Conservation (phyloP, 2,797 vertebrate genomes). For the Halcyon badia region DNA sequence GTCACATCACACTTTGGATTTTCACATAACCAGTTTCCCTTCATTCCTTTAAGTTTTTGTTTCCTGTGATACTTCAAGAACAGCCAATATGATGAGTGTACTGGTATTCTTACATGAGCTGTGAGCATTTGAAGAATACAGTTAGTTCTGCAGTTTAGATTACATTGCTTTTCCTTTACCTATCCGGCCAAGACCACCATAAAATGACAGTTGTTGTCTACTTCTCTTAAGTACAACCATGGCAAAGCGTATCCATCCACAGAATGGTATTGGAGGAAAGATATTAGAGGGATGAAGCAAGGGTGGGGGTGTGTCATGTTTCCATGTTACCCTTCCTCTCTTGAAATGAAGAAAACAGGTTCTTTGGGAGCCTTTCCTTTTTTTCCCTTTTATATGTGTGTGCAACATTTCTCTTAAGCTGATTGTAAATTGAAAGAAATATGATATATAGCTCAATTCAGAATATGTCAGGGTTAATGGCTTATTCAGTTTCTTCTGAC, state of each 20-base stretch:
- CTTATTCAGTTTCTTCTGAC: background rate
- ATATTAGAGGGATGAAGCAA: background rate
- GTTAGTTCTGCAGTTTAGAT: background rate
- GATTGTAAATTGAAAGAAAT: background rate
- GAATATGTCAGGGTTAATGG: background rate
- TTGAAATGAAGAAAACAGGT: background rate
- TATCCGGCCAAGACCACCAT: background rate
- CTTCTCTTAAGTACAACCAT: background rate
- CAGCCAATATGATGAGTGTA: background rate
- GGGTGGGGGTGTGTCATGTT: background rate
- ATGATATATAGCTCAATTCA: background rate
- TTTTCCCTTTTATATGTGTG: too few relatives aligned
- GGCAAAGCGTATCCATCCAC: background rate
- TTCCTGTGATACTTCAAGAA: background rate
- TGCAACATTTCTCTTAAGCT: background rate
- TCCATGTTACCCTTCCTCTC: background rate
- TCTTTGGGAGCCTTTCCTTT: background rate
- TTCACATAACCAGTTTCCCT: background rate
- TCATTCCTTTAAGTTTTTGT: background rate
- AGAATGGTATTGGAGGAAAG: background rate
- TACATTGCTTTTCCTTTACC: background rate
- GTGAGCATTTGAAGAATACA: background rate
- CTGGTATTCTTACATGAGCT: fast-evolving
- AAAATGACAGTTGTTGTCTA: background rate
- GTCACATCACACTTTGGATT: background rate